Evolutionary conservation across 92 coral and sea anemone genomes (phyloP).

Genomic region (Pocillopora meandrina): DNA sequence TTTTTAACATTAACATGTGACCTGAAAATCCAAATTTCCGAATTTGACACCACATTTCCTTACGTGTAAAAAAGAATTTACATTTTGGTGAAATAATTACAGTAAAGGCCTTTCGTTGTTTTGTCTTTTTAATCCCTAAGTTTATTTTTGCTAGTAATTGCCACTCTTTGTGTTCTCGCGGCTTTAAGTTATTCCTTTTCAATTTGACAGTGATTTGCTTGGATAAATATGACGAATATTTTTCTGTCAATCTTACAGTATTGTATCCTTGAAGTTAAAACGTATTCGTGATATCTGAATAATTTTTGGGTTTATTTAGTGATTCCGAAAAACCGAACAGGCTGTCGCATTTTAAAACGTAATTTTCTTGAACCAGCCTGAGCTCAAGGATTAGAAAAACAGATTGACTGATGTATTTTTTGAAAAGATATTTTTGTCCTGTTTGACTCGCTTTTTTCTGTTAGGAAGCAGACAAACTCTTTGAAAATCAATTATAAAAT

Average conservation of each 20-base stretch:
- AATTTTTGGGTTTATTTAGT: not conserved
- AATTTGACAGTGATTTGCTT: not conserved
- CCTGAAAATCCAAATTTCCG: not conserved
- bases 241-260: too few relatives aligned
- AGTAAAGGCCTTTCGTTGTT: not conserved
- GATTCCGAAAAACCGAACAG: not conserved
- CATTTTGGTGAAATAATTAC: not conserved
- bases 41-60: not conserved
- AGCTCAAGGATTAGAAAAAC: too few relatives aligned
- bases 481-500: too few relatives aligned
- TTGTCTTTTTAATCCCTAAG: slow-evolving; percentile 32
- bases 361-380: too few relatives aligned
- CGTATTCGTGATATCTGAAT: too few relatives aligned
- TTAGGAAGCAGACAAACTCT: too few relatives aligned
- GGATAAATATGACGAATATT: not conserved
- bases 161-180: not conserved
- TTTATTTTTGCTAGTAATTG: slow-evolving; percentile 25
- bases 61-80: too few relatives aligned
- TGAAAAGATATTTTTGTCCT: too few relatives aligned
- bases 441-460: too few relatives aligned
- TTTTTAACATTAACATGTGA: not conserved
- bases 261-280: too few relatives aligned
- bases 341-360: too few relatives aligned
- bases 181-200: slow-evolving; percentile 7
- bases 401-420: too few relatives aligned